A percentile compares a stretch with the other conserved stretches of the same genome.
phyloP scores from a whole-genome alignment of 35 echinoderm and acorn worm genomes.

The Ophiothrix spiculata region DNA sequence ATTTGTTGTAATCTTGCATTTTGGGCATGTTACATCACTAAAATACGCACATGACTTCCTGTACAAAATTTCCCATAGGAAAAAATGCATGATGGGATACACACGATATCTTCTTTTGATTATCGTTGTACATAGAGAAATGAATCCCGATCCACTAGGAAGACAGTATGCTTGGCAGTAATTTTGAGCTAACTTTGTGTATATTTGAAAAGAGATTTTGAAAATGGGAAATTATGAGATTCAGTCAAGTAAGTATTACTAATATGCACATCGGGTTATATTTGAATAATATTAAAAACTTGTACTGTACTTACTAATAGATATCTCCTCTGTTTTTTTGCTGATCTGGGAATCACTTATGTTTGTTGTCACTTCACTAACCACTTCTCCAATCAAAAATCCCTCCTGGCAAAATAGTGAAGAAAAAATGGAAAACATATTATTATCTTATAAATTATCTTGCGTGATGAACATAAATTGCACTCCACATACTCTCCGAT shows the following conservation, averaged over 20 bases:
- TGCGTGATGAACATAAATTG: too few species aligned
- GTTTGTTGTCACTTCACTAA: constrained; percentile 53
- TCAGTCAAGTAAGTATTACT: background rate
- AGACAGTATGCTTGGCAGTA: background rate
- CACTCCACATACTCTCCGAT: too few species aligned
- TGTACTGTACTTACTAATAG: constrained; percentile 87
- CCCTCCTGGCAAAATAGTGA: constrained; percentile 60
- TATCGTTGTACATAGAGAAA: too few species aligned
- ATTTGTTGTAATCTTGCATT: too few species aligned
- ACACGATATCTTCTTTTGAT: too few species aligned
- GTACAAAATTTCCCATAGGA: too few species aligned
- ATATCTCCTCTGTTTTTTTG: constrained; percentile 62
- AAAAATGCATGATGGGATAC: too few species aligned
- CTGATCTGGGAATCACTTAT: constrained; percentile 91
- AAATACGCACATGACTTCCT: too few species aligned
- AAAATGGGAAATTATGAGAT: background rate
- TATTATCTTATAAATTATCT: too few species aligned
- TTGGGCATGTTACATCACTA: too few species aligned
- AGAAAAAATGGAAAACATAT: background rate
- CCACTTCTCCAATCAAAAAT: constrained; percentile 77
- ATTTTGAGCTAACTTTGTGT: background rate
- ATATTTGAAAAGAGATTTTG: background rate
- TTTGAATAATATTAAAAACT: constrained; percentile 70
- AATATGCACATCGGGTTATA: background rate
- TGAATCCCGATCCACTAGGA: background rate